Evolutionary conservation across 2,113 vertebrate genomes (phyloP).

Genomic region (Noctilio leporinus): DNA sequence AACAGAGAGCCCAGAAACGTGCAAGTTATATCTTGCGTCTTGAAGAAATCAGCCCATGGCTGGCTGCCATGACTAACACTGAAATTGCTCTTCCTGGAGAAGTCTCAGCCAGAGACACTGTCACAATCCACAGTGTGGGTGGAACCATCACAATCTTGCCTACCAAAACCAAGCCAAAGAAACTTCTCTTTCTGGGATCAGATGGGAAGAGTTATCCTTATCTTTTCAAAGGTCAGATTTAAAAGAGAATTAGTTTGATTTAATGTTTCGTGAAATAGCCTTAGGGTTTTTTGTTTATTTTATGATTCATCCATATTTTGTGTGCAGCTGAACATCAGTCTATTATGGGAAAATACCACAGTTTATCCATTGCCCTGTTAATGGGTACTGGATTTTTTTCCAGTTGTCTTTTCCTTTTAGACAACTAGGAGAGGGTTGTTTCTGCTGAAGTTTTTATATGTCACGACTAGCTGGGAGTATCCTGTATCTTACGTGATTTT

Average conservation of each 20-base stretch:
- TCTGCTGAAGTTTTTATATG: neutral
- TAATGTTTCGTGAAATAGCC: neutral
- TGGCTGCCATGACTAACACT: constrained; percentile 91
- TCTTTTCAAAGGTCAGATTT: constrained; percentile 93
- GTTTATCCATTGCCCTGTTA: neutral
- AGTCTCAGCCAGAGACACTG: constrained; percentile 92
- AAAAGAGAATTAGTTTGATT: neutral
- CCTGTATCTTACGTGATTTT: neutral
- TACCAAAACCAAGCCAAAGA: constrained; percentile 99
- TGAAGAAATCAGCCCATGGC: constrained; percentile 95
- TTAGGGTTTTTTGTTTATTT: neutral
- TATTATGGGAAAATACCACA: neutral
- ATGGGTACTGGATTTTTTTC: neutral
- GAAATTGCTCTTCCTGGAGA: constrained; percentile 97
- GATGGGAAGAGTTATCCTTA: constrained; percentile 97
- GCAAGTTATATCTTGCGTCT: constrained; percentile 93
- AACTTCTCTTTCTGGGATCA: constrained; percentile 94
- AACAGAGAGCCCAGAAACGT: constrained; percentile 96
- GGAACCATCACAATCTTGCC: constrained; percentile 97
- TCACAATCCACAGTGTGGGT: constrained; percentile 95
- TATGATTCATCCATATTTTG: neutral
- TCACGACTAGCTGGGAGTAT: neutral
- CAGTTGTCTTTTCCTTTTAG: neutral
- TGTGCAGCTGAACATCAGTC: neutral
- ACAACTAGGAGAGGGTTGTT: neutral